Evolutionary conservation across 2,888 invertebrate genomes (phyloP), one percentile per base, ranked within the genome.

Genomic region (Plagodis dolabraria): DNA sequence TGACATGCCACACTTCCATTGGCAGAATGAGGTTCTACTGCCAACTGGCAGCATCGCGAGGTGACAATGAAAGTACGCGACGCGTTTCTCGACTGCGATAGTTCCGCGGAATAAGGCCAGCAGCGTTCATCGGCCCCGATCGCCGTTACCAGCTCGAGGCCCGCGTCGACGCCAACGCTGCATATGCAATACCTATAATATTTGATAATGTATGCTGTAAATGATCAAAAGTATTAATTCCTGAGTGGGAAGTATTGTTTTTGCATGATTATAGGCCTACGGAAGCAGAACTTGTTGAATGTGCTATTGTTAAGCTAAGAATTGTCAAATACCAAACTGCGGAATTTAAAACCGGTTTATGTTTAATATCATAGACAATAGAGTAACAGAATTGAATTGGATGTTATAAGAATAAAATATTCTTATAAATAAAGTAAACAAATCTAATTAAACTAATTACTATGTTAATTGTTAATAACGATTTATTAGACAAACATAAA

Each of bases 51-150:
- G 58, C 79, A 50, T 75, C 71, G 75, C 74, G 76, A 83, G 87
- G 86, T 87, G 92, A 90, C 92, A 91, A 92, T 90, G 91, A 91
- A 90, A 92, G 92, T 91, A 86, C 85, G 82, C 77, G 76, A 75
- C 79, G 83, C 82, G 81, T 91, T 87, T 90, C 89, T 89, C 86
- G 86, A 80, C 82, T 85, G 89, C 89, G 85, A 89, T 89, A 88
- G 87, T 89, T 87, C 77, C 77, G 72, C 75, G 79, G 83, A 92
- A 91, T 89, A 89, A 91, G 92, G 92, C 91, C 91, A 89, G 83
- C 76, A 56, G 86, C 89, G 91, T 91, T 89, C 91, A 90, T 82
- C 89, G 92, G 88, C 92, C 92, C 82, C 88, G 82, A 82, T 86
- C 79, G 62, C 65, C 63, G 54, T 58, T 58, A 58, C 64, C 47